Evolutionary conservation across 2,113 vertebrate genomes (phyloP), one percentile per base, ranked within the genome.

Genomic region (Climacteris rufus): DNA sequence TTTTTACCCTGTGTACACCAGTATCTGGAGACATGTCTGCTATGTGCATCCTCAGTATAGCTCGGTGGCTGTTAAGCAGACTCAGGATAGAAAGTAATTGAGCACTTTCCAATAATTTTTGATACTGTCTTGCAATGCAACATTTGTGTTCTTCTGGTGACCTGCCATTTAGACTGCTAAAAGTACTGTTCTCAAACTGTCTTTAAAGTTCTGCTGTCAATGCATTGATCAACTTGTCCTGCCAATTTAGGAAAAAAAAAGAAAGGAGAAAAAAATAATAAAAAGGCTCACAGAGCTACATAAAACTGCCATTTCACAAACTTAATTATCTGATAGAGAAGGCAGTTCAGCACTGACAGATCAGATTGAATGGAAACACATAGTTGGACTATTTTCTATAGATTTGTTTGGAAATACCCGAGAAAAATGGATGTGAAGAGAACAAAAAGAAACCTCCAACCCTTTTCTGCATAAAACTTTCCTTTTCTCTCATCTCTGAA

Each of bases 401-500:
- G 28, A 63, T 90, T 85, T 96, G 54, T 88, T 90, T 86, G 59
- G 90, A 96, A 92, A 87, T 61, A 80, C 27, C 9, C 0, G 0
- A 90, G 78, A 57, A 94, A 86, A 91, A 54, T 74, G 35, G 27
- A 84, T 81, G 39, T 79, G 16, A 53, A 85, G 61, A 89, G 75
- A 94, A 91, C 77, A 87, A 80, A 94, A 85, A 15, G 72, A 93
- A 71, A 92, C 70, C 52, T 94, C 50, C 80, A 83, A 23, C 68
- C 33, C 65, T 63, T 24, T 93, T 96, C 84, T 93, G 60, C 79
- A 83, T 83, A 70, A 91, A 95, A 93, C 68, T 96, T 94, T 75
- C 68, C 49, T 90, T 94, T 95, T 92, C 85, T 94, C 79, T 95
- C 82, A 66, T 91, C 63, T 93, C 63, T 74, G 63, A 94, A 93